A percentile compares a stretch with the other conserved stretches of the same genome.
Evolutionary conservation across 2,888 invertebrate species (phyloP).

Genomic region (Drosophila testacea): DNA sequence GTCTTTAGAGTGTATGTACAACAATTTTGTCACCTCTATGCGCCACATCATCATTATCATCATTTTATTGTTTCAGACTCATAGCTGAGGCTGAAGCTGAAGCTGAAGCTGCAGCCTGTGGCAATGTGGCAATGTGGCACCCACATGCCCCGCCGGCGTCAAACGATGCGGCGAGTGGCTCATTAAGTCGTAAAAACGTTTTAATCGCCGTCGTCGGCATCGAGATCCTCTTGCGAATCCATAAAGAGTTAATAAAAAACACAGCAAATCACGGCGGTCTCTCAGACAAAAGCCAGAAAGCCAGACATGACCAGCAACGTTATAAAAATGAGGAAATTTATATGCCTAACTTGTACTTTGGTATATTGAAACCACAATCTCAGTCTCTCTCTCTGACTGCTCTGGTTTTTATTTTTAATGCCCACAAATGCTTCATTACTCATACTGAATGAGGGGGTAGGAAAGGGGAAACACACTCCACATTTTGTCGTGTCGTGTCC

Average conservation of each 20-base stretch:
- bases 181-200: constrained; percentile 78
- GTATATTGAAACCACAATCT: constrained; percentile 51
- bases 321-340: constrained; percentile 74
- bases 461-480: constrained; percentile 12
- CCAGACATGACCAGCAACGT: constrained; percentile 16
- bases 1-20: constrained; percentile 57
- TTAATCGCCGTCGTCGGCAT: constrained; percentile 65
- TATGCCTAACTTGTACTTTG: constrained; percentile 63
- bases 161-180: constrained; percentile 71
- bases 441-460: constrained; percentile 29
- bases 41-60: constrained; percentile 74
- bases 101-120: constrained; percentile 39
- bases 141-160: constrained; percentile 63
- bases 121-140: constrained; percentile 65
- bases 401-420: constrained; percentile 69
- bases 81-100: constrained; percentile 15
- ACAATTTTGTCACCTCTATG: constrained; percentile 75
- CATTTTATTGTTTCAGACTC: constrained; percentile 68
- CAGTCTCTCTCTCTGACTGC: constrained; percentile 31
- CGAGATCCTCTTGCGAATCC: constrained; percentile 71
- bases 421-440: constrained; percentile 59
- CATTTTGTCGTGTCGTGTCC: constrained; percentile 33
- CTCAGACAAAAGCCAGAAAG: constrained; percentile 42
- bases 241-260: constrained; percentile 79
- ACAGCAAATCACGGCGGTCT: constrained; percentile 69